Evolutionary conservation across 2,888 invertebrate species (phyloP), one percentile per base, ranked within the genome.

Genomic region (Noctua janthina): DNA sequence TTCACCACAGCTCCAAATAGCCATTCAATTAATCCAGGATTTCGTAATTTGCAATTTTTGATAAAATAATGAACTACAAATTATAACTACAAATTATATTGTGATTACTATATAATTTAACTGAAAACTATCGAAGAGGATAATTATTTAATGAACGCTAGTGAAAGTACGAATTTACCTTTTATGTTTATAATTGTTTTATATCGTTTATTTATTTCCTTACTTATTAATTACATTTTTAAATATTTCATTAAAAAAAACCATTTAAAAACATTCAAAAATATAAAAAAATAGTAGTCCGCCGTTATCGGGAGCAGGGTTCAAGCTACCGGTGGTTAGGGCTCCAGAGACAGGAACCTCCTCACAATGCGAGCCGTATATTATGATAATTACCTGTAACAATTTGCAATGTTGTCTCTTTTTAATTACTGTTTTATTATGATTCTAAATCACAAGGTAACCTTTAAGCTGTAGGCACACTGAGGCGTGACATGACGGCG

Each of bases 1-100:
- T 70, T 82, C 23, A 66, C 56, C 51, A 59, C 35, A 82, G 46
- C n/a, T 49, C 23, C 49, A 56, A 70, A 81, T 17, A 56, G n/a
- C 4, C 20, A 54, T 69, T 67, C 15, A 68, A 70, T 46, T 15
- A 80, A 35, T 43, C 13, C 7, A 23, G 39, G 46, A n/a, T 73
- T 66, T 81, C 8, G n/a, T 35, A 35, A 49, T 54, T 64, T 39
- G 7, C 39, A 64, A 64, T 64, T 1, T 43, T n/a, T 69, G 2
- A 20, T 43, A 35, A 23, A 62, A 43, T n/a, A 7, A 62, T 62
- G 1, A 1, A 17, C n/a, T 29, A 29, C 29, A 29, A 29, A 43
- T 35, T 62, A 64, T 39, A 2, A 66, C n/a, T 51, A 29, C 17
- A 64, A 56, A 51, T 70, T 35, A 35, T 35, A 46, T 56, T 70